phyloP scores from a whole-genome alignment of 2,797 vertebrate species.

The Botia almorhae region DNA sequence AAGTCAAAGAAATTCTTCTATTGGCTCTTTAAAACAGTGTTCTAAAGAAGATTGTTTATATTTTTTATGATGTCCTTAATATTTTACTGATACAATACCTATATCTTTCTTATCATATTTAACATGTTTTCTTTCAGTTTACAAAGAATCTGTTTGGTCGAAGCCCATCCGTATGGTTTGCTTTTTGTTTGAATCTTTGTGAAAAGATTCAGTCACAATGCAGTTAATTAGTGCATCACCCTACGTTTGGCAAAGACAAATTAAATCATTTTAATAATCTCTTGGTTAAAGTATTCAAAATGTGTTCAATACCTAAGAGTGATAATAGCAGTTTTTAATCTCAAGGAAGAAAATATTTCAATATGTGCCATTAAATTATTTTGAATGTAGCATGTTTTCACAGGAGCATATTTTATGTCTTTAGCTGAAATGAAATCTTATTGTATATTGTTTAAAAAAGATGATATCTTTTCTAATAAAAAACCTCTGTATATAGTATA shows the following conservation, averaged over 20 bases:
- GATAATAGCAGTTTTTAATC: not conserved
- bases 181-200: not conserved
- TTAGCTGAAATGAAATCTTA: not conserved
- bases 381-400: not conserved
- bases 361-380: not conserved
- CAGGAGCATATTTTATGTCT: not conserved
- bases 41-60: no score
- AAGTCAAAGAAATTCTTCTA: no score
- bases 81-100: no score
- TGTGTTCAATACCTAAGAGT: not conserved
- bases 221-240: not conserved
- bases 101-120: no score
- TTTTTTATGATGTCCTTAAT: no score
- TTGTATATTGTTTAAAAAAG: not conserved
- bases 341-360: not conserved
- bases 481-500: not conserved
- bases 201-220: not conserved
- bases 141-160: not conserved
- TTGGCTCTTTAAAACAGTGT: no score
- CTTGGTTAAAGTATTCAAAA: not conserved
- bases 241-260: not conserved
- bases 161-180: not conserved
- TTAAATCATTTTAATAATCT: not conserved
- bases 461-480: no score
- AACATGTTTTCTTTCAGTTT: no score